Evolutionary conservation across 2,797 vertebrate species (phyloP).

Genomic region (Oceanodroma leucorhoa): DNA sequence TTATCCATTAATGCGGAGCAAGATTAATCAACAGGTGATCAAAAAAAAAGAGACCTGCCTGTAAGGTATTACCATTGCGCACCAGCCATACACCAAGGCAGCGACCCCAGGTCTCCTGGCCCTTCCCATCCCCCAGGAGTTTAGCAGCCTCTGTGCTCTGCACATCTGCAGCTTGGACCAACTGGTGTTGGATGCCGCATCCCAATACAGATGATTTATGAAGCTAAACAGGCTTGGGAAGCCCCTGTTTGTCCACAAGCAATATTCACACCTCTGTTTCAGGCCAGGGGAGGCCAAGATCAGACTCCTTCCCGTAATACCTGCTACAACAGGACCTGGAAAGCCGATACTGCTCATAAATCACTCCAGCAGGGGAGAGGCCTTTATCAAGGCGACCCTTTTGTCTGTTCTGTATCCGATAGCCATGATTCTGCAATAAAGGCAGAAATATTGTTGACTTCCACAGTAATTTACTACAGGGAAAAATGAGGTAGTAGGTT

Average conservation of each 20-base stretch:
- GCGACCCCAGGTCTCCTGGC: not conserved
- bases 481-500: not conserved
- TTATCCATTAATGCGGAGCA: not conserved
- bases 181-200: not conserved
- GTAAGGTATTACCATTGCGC: not conserved
- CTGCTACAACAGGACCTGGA: constrained; percentile 38
- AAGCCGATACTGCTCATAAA: constrained; percentile 30
- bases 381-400: not conserved
- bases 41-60: not conserved
- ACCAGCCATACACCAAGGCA: fast-evolving
- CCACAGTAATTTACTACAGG: constrained; percentile 6
- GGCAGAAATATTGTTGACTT: constrained; percentile 5
- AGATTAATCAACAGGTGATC: not conserved
- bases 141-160: not conserved
- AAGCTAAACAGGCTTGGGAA: constrained; percentile 24
- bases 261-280: constrained; percentile 32
- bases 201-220: constrained; percentile 25
- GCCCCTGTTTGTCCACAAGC: not conserved
- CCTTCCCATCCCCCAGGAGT: not conserved
- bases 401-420: not conserved
- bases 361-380: not conserved
- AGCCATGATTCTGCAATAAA: constrained; percentile 5
- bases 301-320: not conserved
- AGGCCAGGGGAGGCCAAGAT: constrained; percentile 16
- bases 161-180: not conserved